These are phyloP conservation scores for Probaryconus sp. DNA, from an alignment of 1,140 invertebrate species.

Conservation along the genomic window DNA sequence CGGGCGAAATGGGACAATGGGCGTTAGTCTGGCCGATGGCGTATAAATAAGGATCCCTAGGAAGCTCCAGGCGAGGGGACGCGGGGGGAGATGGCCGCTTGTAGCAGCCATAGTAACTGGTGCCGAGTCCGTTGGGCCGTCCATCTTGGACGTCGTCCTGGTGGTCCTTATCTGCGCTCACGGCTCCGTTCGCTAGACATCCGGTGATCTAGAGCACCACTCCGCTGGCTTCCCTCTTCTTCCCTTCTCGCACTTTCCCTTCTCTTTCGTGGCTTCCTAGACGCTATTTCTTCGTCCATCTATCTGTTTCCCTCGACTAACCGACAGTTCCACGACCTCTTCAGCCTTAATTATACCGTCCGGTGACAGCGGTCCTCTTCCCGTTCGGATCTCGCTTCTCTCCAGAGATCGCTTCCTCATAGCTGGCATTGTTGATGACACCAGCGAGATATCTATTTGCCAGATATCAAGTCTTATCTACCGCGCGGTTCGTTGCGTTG, in stretches of 20 bases:
- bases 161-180: conserved; percentile 78
- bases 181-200: conserved; percentile 77
- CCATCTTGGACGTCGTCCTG: conserved; percentile 78
- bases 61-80: conserved; percentile 32
- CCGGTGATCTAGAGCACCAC: conserved; percentile 76
- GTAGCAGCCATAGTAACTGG: conserved; percentile 64
- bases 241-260: conserved; percentile 36
- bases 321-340: conserved; percentile 49
- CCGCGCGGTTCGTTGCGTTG: too few relatives aligned
- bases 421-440: conserved; percentile 43
- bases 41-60: conserved; percentile 78
- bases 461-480: conserved; percentile 36
- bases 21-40: conserved; percentile 77
- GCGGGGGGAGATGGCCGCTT: conserved; percentile 55
- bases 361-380: conserved; percentile 40
- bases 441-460: conserved; percentile 39
- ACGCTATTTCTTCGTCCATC: conserved; percentile 42
- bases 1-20: conserved; percentile 78
- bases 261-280: conserved; percentile 33
- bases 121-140: conserved; percentile 75
- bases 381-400: conserved; percentile 14
- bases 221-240: conserved; percentile 24
- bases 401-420: conserved; percentile 42
- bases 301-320: conserved; percentile 33
- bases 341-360: conserved; percentile 59